Evolutionary conservation across 1,140 invertebrate species (phyloP), one percentile per base, ranked within the genome.

Genomic region (Matsumurasca onukii): DNA sequence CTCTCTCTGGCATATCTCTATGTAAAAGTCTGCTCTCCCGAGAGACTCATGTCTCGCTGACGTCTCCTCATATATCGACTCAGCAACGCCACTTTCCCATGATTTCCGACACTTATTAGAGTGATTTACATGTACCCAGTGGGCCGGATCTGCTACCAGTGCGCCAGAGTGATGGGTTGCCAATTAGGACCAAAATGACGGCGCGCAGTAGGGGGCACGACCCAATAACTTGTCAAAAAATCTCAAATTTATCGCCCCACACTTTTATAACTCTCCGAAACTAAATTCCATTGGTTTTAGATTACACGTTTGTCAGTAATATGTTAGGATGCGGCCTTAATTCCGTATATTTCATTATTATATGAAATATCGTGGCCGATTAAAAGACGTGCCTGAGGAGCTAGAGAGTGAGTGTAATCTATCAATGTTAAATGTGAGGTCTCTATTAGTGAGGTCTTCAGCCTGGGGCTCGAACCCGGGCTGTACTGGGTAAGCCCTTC

Each of bases 291-390:
- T 52, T 68, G 51, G 51, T 68, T 45, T 57, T 34, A 57, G 51
- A 57, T 57, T 68, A 68, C 55, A 68, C 52, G 55, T 31, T 55
- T 57, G 31, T 45, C 55, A 59, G 31, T 59, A 55, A 55, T 67
- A 67, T 57, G 51, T 55, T 55, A 34, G 12, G 31, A 31, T 20
- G 55, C 66, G 12, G 29, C 49, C 51, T 59, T 55, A 68, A 68
- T 68, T 59, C 31, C 52, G 39, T 45, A 57, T 68, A 68, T 68
- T 68, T 57, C 45, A 67, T 57, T 57, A 67, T 57, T 57, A 65
- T 65, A 65, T 65, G 62, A 65, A 65, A 65, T 65, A 65, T 65
- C 24, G 25, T 31, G 24, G 31, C n/a, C 31, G 31, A 65, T 65
- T 65, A 65, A 45, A 45, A 45, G 31, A 27, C 24, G 31, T 24